phyloP scores from a whole-genome alignment of 35 echinoderm and acorn worm genomes.

The Stichopus chloronotus region DNA sequence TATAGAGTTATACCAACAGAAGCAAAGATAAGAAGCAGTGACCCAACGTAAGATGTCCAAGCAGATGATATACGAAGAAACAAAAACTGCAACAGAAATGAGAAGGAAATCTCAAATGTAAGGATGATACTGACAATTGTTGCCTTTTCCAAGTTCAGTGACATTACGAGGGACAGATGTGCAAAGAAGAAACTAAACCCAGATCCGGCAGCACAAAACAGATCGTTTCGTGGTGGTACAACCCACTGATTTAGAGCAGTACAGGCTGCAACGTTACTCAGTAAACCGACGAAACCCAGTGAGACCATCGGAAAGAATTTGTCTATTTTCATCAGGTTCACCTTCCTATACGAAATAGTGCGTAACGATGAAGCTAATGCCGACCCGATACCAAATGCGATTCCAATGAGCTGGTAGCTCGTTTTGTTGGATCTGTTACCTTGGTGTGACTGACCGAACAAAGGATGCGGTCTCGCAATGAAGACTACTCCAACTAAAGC shows the following conservation, averaged over 20 bases:
- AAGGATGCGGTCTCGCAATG: constrained; percentile 9
- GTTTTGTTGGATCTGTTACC: neutral
- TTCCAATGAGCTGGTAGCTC: neutral
- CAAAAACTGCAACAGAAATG: constrained; percentile 13
- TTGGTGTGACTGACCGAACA: neutral
- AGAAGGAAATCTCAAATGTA: neutral
- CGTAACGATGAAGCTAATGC: neutral
- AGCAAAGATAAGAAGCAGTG: constrained; percentile 9
- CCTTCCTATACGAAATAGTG: neutral
- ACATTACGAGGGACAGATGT: neutral
- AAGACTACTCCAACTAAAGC: neutral
- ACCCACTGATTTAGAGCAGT: neutral
- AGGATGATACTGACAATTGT: neutral
- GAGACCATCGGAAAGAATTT: neutral
- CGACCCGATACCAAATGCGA: neutral
- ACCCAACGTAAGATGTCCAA: neutral
- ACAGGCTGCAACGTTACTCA: neutral
- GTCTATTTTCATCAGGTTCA: neutral
- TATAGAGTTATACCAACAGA: neutral
- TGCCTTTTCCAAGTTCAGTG: neutral
- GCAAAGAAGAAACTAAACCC: constrained; percentile 5
- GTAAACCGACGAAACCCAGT: neutral
- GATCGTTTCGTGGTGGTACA: neutral
- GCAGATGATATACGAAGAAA: neutral
- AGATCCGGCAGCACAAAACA: neutral